Conservation (phyloP, 2,797 vertebrate genomes). For the Kryptolebias ocellatus region DNA sequence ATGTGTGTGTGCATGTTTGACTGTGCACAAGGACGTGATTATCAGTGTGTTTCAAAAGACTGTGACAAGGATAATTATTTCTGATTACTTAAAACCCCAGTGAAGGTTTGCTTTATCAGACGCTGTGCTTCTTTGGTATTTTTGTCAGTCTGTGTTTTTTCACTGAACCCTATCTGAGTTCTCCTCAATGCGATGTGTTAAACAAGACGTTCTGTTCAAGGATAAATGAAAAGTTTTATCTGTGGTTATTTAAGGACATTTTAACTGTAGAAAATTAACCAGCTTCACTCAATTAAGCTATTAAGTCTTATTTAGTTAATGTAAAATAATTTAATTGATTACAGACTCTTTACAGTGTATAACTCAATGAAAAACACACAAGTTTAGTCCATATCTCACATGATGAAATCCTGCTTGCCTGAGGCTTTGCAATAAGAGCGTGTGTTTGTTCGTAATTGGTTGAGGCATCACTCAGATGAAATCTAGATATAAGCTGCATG, state of each 20-base stretch:
- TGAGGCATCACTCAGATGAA: background rate
- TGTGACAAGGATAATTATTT: slow-evolving; percentile 76
- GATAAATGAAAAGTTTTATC: slow-evolving; percentile 20
- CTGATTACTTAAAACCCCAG: slow-evolving; percentile 72
- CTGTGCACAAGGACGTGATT: slow-evolving; percentile 47
- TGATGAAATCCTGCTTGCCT: background rate
- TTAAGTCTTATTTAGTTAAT: no score
- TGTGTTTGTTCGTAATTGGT: background rate
- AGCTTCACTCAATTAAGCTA: no score
- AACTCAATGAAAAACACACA: no score
- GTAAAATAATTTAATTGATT: no score
- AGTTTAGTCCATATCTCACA: no score
- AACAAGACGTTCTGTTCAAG: slow-evolving; percentile 26
- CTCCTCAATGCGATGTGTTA: background rate
- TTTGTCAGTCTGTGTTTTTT: slow-evolving; percentile 52
- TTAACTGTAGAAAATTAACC: no score
- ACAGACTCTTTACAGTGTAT: no score
- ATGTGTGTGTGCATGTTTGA: background rate
- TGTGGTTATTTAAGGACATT: no score
- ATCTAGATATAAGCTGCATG: background rate
- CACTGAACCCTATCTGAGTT: slow-evolving; percentile 34
- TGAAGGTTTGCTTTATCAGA: slow-evolving; percentile 61
- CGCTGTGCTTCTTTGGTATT: slow-evolving; percentile 55
- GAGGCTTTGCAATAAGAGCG: background rate
- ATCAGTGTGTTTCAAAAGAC: slow-evolving; percentile 69